Base-by-base conservation (phyloP, 2,797 vertebrate species). In the Cyprinodon diabolis region DNA sequence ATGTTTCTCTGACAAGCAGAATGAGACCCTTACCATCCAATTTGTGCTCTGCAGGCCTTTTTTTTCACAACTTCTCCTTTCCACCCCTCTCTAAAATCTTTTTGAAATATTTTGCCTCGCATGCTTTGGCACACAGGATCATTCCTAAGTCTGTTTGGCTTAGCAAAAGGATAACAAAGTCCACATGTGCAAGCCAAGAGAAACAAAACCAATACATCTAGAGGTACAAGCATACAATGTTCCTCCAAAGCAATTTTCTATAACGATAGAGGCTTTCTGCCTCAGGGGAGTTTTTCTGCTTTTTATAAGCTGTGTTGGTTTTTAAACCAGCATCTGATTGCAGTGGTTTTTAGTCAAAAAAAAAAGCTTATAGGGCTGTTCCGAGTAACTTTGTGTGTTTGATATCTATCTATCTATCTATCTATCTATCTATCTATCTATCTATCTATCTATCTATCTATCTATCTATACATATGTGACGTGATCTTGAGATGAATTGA, bases 71-170 rank as follows among this genome's bases (percentile, higher is more conserved):
- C 77, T 75, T 81, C 77, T 87, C 79, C 78, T 86, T 84, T 92
- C 80, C 48, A 49, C 67, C 69, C 76, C 4, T 58, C 87, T 79
- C 86, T 82, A 85, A 85, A 80, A 85, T 84, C 83, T 87, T 90
- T 83, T 83, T 77, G 70, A 86, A 86, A 90, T 85, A 90, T 89
- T 87, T 90, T 75, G 83, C 88, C 78, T 85, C 93, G 93, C 91
- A 70, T 93, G 87, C 90, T 94, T 94, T 94, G 93, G 94, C 93
- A 88, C 85, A 72, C 80, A 75, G 78, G 70, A 52, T 89, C 80
- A 91, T 93, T 92, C 90, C 92, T 87, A 80, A 91, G 88, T 90
- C 91, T 94, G 92, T 95, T 95, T 95, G 91, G 92, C 88, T 94
- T 91, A 92, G 92, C 91, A 79, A 89, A 93, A 90, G 91, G 91